Conservation (phyloP, 1,140 invertebrate genomes). For the Laupala kohalensis region DNA sequence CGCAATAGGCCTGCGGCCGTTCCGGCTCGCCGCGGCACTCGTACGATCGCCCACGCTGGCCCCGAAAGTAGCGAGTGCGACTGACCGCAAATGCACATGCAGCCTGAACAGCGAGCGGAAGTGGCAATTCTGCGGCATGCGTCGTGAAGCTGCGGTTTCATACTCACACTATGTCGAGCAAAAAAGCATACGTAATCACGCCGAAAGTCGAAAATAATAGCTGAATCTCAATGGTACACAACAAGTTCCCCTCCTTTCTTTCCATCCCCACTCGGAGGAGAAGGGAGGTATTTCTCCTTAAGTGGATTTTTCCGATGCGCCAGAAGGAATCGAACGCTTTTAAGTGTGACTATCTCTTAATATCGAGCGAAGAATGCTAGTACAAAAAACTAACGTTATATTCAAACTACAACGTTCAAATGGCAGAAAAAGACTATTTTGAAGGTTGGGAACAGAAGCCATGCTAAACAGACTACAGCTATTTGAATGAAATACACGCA, state of each 20-base stretch:
- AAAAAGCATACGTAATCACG: not conserved
- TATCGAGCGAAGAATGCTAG: not conserved
- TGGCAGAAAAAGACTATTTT: too few relatives aligned
- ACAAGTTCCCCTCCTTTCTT: not conserved
- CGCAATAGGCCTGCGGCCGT: too few relatives aligned
- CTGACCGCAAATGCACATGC: not conserved
- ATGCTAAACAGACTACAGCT: too few relatives aligned
- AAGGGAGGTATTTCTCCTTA: not conserved
- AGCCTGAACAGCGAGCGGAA: not conserved
- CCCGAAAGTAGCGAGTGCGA: too few relatives aligned
- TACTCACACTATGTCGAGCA: not conserved
- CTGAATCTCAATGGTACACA: not conserved
- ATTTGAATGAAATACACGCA: too few relatives aligned
- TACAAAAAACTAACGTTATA: too few relatives aligned
- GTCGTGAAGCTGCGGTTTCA: not conserved
- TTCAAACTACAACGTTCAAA: too few relatives aligned
- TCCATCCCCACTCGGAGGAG: too few relatives aligned
- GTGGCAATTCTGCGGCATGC: not conserved
- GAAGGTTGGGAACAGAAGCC: too few relatives aligned
- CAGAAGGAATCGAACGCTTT: not conserved
- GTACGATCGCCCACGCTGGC: not conserved
- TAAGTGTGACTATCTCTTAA: not conserved
- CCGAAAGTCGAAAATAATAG: not conserved
- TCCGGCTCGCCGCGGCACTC: not conserved
- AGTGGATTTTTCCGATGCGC: not conserved